A percentile compares a stretch with the other conserved stretches of the same genome.
Conservation (phyloP, 2,888 invertebrate genomes). For the Patella pellucida region DNA sequence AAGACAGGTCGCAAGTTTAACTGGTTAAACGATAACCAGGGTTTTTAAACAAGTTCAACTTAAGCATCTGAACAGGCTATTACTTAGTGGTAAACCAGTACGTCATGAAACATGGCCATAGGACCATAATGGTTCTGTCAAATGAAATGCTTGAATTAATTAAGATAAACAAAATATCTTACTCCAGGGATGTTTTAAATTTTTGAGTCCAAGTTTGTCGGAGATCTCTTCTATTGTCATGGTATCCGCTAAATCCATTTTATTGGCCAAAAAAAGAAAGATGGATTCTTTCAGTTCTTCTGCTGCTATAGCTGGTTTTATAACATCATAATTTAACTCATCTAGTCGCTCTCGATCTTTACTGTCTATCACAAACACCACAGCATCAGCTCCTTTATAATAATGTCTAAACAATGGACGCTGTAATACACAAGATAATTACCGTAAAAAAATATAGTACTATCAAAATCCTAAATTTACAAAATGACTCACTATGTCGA, state of each 20-base stretch:
- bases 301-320: slow-evolving; percentile 56
- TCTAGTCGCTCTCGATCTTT: slow-evolving; percentile 57
- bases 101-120: too few species aligned
- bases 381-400: slow-evolving; percentile 64
- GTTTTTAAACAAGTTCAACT: too few species aligned
- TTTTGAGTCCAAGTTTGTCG: slow-evolving; percentile 48
- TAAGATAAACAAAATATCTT: slow-evolving; percentile 23
- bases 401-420: slow-evolving; percentile 62
- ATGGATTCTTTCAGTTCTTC: slow-evolving; percentile 57
- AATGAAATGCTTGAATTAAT: too few species aligned
- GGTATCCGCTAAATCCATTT: slow-evolving; percentile 52
- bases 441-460: neutral
- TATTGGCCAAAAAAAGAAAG: slow-evolving; percentile 61
- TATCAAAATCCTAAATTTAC: too few species aligned
- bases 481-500: too few species aligned
- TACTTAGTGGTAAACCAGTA: too few species aligned
- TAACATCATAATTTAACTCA: slow-evolving; percentile 61
- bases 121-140: too few species aligned
- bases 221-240: slow-evolving; percentile 54
- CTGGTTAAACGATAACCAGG: too few species aligned
- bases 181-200: slow-evolving; percentile 58
- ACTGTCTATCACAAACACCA: slow-evolving; percentile 63
- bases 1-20: too few species aligned
- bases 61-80: too few species aligned
- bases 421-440: slow-evolving; percentile 37